Conservation (phyloP, 1,140 invertebrate species). For the Drosophila leontia region DNA sequence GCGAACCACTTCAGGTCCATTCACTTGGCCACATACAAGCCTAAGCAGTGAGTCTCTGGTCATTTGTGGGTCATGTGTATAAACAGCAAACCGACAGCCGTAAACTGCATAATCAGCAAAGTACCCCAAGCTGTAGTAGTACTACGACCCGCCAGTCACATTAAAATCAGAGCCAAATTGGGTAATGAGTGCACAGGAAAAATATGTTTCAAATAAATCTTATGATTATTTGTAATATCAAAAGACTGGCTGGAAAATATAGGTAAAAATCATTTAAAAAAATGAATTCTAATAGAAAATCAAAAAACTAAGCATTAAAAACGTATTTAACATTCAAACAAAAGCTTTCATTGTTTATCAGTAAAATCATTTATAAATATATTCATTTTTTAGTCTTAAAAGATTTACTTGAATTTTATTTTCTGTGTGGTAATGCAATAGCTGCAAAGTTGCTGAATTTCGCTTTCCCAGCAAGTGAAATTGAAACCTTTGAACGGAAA, state of each 20-base stretch:
- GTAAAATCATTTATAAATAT: too few species aligned
- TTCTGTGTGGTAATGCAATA: constrained; percentile 56
- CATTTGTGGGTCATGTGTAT: constrained; percentile 74
- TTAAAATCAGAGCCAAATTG: constrained; percentile 45
- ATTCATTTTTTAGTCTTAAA: neutral
- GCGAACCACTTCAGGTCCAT: constrained; percentile 31
- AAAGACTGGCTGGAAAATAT: too few species aligned
- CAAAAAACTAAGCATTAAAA: too few species aligned
- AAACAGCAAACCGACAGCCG: constrained; percentile 35
- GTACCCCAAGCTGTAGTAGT: constrained; percentile 7
- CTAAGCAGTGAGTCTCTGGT: constrained; percentile 35
- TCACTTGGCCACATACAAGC: constrained; percentile 41
- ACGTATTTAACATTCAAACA: too few species aligned
- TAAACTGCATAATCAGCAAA: constrained; percentile 58
- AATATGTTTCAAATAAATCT: neutral
- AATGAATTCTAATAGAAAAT: too few species aligned
- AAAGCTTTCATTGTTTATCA: too few species aligned
- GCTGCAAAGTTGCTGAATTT: constrained; percentile 16
- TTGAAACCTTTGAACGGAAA: constrained; percentile 57
- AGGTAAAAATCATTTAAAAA: too few species aligned
- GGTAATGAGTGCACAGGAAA: constrained; percentile 53
- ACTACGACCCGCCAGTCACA: constrained; percentile 15
- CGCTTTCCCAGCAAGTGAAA: constrained; percentile 31
- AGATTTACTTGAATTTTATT: neutral
- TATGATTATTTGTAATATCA: too few species aligned